phyloP scores from a whole-genome alignment of 1,140 invertebrate species.

The Drosophila suzukii region DNA sequence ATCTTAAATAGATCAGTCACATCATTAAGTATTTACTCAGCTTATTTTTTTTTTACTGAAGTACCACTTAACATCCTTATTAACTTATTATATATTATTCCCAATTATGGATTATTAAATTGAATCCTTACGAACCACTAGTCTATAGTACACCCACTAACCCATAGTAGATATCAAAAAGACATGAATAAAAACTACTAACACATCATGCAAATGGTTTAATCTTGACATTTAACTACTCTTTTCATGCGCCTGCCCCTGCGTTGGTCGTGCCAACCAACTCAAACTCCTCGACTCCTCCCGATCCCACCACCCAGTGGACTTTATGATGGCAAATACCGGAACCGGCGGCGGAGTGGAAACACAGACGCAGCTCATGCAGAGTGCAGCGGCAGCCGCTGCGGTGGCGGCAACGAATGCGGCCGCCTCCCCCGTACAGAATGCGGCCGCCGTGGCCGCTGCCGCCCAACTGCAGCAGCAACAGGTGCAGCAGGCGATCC shows the following conservation, averaged over 20 bases:
- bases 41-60: too few species aligned
- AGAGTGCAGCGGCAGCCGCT: slow-evolving; percentile 87
- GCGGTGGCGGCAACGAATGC: slow-evolving; percentile 86
- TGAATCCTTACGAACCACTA: background rate
- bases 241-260: slow-evolving; percentile 65
- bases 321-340: slow-evolving; percentile 85
- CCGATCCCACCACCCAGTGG: slow-evolving; percentile 57
- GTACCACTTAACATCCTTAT: background rate
- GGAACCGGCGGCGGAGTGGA: slow-evolving; percentile 85
- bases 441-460: slow-evolving; percentile 73
- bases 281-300: slow-evolving; percentile 19
- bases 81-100: background rate
- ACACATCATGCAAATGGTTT: slow-evolving; percentile 74
- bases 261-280: slow-evolving; percentile 56
- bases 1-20: too few species aligned
- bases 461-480: slow-evolving; percentile 89
- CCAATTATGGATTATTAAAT: too few species aligned
- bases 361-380: slow-evolving; percentile 86
- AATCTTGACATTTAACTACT: slow-evolving; percentile 77
- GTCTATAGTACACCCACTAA: background rate
- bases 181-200: slow-evolving; percentile 33
- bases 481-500: slow-evolving; percentile 82
- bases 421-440: slow-evolving; percentile 88
- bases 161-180: background rate
- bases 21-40: background rate